Evolutionary conservation across 2,113 vertebrate genomes (phyloP), one percentile per base, ranked within the genome.

Genomic region (Lepus europaeus): DNA sequence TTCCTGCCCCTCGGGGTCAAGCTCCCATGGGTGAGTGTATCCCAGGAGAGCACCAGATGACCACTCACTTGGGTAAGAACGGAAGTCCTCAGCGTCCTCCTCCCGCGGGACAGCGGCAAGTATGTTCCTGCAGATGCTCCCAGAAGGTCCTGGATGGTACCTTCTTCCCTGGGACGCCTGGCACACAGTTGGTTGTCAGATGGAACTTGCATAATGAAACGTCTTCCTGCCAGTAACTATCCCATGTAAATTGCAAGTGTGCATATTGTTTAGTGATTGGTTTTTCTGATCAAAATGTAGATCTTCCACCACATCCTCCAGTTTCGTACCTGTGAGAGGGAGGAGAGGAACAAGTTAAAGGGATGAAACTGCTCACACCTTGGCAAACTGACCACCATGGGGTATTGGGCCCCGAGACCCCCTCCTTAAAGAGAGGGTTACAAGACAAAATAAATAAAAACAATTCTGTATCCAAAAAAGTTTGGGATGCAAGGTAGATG

Each of bases 81-180:
- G n/a, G 45, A 45, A 69, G 51, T 69, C 36, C 74, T 45, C 56
- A 2, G 22, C 1, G 3, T 3, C 13, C 39, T 91, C 33, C 53
- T 77, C 31, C 56, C 19, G 5, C 25, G 79, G 63, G 61, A 61
- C 23, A 27, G 20, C 27, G 80, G 69, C 78, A 73, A 22, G 16
- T 69, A 1, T 45, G n/a, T 84, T 16, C 45, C 33, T 13, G 64
- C 84, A 93, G 61, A 72, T 9, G 17, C 22, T 88, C 90, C 83
- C 39, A 31, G 70, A 64, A 87, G 51, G 69, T 31, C 25, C 39
- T 63, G 16, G 33, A 33, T 64, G 70, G 12, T 73, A 3, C 76
- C 89, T 87, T 74, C 89, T 87, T 93, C 33, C 86, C 61, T 79
- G 56, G 82, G 74, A 27, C 63, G 5, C 70, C 61, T 81, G 39